phyloP scores from a whole-genome alignment of 2,797 vertebrate genomes.

The Alca torda region DNA sequence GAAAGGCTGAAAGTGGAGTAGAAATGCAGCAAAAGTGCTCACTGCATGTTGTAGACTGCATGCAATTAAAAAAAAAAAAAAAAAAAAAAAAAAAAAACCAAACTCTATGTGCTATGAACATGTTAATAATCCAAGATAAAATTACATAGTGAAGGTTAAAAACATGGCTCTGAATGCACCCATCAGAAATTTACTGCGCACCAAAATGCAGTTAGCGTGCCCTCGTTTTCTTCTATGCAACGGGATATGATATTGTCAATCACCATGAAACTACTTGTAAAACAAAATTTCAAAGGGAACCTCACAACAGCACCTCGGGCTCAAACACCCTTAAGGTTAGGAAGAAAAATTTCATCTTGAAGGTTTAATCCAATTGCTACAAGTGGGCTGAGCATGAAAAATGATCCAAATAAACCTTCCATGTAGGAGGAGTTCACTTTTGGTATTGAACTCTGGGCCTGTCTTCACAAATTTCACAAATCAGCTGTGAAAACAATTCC shows the following conservation, averaged over 20 bases:
- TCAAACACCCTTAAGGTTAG: background rate
- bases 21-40: background rate
- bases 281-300: conserved; percentile 11
- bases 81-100: fast-evolving
- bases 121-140: background rate
- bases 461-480: conserved; percentile 41
- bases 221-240: background rate
- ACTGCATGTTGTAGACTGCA: background rate
- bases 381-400: conserved; percentile 40
- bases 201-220: background rate
- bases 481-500: conserved; percentile 57
- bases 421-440: conserved; percentile 11
- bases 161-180: background rate
- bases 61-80: background rate
- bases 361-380: conserved; percentile 2
- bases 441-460: background rate
- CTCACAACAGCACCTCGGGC: background rate
- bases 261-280: background rate
- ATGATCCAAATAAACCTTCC: conserved; percentile 7
- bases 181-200: background rate
- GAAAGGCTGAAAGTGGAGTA: background rate
- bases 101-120: background rate
- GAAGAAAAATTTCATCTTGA: background rate
- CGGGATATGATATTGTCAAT: background rate
- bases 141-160: background rate